These are phyloP conservation scores for Tragelaphus strepsiceros DNA, from an alignment of 2,113 vertebrate species.

Conservation along the genomic window DNA sequence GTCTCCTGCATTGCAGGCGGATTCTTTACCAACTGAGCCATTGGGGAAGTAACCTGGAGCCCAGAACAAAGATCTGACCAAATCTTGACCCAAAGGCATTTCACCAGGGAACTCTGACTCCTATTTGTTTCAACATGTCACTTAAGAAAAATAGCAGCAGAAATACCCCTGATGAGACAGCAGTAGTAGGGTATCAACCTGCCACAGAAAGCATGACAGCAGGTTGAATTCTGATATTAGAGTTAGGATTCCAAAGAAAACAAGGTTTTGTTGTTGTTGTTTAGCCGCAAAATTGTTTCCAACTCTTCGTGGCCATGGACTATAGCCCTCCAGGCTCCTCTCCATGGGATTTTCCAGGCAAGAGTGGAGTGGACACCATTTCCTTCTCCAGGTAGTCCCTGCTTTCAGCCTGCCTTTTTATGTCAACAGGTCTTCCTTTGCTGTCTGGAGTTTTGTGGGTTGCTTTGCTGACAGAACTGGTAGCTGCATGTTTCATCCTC, in stretches of 20 bases:
- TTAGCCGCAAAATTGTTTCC: background rate
- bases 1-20: background rate
- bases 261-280: background rate
- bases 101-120: background rate
- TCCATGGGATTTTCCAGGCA: background rate
- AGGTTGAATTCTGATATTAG: background rate
- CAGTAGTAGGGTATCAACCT: background rate
- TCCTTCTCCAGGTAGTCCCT: background rate
- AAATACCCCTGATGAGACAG: background rate
- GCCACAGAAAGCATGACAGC: background rate
- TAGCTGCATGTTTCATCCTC: background rate
- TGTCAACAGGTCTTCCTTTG: background rate
- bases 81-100: background rate
- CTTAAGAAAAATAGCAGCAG: background rate
- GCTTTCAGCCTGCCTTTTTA: background rate
- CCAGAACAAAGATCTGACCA: background rate
- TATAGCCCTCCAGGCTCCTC: background rate
- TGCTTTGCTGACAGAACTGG: background rate
- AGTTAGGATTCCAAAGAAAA: background rate
- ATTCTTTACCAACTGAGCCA: background rate
- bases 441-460: background rate
- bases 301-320: background rate
- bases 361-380: background rate
- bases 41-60: background rate
- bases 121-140: background rate